phyloP scores from a whole-genome alignment of 2,888 invertebrate species.

The Geotrupes spiniger region DNA sequence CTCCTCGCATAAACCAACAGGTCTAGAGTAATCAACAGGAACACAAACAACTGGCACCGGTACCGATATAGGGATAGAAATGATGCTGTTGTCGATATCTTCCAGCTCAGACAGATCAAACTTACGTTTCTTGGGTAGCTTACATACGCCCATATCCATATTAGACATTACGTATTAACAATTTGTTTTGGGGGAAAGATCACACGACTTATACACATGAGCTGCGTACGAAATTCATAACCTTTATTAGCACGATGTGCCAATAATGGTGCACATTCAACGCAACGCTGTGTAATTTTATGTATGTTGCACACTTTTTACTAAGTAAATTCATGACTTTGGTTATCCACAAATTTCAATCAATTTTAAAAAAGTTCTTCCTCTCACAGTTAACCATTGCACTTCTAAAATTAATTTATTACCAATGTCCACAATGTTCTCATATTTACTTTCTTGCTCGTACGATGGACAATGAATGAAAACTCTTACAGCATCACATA shows the following conservation, averaged over 20 bases:
- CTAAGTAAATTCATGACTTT: slow-evolving; percentile 14
- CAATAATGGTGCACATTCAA: slow-evolving; percentile 11
- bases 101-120: slow-evolving; percentile 77
- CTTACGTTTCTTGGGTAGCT: slow-evolving; percentile 92
- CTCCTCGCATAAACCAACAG: slow-evolving; percentile 37
- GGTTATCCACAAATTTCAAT: not conserved
- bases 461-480: slow-evolving; percentile 46
- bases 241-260: slow-evolving; percentile 15
- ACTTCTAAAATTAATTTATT: slow-evolving; percentile 5
- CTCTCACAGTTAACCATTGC: too few species aligned
- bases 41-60: slow-evolving; percentile 17
- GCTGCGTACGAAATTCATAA: slow-evolving; percentile 12
- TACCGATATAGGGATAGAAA: slow-evolving; percentile 2
- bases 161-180: slow-evolving; percentile 30
- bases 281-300: slow-evolving; percentile 8
- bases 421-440: slow-evolving; percentile 5
- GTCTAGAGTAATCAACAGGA: slow-evolving; percentile 45
- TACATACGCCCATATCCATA: slow-evolving; percentile 60
- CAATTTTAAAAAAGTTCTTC: too few species aligned
- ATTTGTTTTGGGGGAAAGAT: slow-evolving; percentile 8
- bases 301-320: slow-evolving; percentile 7
- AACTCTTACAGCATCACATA: slow-evolving; percentile 32
- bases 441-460: slow-evolving; percentile 23
- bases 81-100: slow-evolving; percentile 53
- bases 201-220: slow-evolving; percentile 1